Base-by-base conservation (phyloP, 2,113 vertebrate genomes). In the Paralichthys olivaceus region DNA sequence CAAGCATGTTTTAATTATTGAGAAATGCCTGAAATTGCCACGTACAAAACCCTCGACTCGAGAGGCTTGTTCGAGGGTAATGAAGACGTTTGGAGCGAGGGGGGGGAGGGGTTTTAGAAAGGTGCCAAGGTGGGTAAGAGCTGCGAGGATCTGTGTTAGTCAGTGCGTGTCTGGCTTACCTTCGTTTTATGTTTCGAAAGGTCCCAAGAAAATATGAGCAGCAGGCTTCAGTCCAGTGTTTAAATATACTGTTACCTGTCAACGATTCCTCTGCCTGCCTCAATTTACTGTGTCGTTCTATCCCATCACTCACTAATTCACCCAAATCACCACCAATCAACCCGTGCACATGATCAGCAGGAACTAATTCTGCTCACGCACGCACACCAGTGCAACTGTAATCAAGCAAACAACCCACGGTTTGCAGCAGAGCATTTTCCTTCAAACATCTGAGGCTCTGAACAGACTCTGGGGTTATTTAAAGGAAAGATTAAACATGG, bases 1-100 rank as follows among this genome's bases (percentile, higher is more conserved):
- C 87, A 85, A 81, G 83, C 81, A 65, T 3, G 6, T 67, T 80
- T 90, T 79, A 91, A 91, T 92, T 87, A 91, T 80, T 79, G 71
- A 86, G 57, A 71, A 75, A 75, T 3, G 72, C 68, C 37, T 57
- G 14, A 83, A 82, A 26, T 43, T 53, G 26, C 25, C 69, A 69
- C 12, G 65, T 17, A 26, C 22, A 61, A 64, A 65, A 67, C 75
- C 61, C 73, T 78, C 61, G 28, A 4, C 72, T 74, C 19, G 5
- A 83, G 72, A 80, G 84, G 73, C 65, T 34, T 64, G 81, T 88
- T 53, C 65, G 47, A 72, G 63, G 26, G 51, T 77, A n/a, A 87
- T 81, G 72, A 82, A 59, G 79, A 81, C 49, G 43, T 64, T n/a
- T 58, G 51, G 19, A 60, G 40, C 4, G 14, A 14, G 49, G 34